These are phyloP conservation scores for Leptopilina clavipes DNA, from an alignment of 1,140 invertebrate genomes.

Conservation along the genomic window DNA sequence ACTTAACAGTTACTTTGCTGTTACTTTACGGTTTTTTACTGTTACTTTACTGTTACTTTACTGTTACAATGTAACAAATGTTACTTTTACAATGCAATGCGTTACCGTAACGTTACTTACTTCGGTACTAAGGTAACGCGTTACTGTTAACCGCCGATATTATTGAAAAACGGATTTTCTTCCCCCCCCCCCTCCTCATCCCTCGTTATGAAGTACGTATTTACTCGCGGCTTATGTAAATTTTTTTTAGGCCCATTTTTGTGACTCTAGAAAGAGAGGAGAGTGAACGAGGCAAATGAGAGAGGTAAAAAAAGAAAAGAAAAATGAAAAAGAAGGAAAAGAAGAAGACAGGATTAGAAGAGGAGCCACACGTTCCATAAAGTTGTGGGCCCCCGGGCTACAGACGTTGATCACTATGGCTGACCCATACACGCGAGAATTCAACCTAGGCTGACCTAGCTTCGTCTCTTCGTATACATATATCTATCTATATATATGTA, in stretches of 20 bases:
- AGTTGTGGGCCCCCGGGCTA: conserved; percentile 41
- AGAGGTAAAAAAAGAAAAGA: conserved; percentile 37
- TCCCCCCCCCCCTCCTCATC: too few species aligned
- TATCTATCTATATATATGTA: background rate
- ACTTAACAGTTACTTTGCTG: too few species aligned
- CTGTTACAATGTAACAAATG: too few species aligned
- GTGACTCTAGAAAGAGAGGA: background rate
- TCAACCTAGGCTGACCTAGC: conserved; percentile 49
- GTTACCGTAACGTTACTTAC: too few species aligned
- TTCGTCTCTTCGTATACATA: background rate
- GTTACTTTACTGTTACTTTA: too few species aligned
- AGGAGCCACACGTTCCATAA: conserved; percentile 38
- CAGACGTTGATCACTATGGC: conserved; percentile 42
- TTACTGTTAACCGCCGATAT: too few species aligned
- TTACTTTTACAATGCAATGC: too few species aligned
- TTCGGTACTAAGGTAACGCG: too few species aligned
- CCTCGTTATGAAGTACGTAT: background rate
- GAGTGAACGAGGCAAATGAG: background rate
- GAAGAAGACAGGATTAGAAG: conserved; percentile 15
- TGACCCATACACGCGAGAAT: conserved; percentile 39
- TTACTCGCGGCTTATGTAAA: background rate
- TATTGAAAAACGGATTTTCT: too few species aligned
- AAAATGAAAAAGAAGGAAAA: conserved; percentile 11
- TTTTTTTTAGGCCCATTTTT: background rate
- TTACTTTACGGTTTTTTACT: too few species aligned